Evolutionary conservation across 1,140 invertebrate species (phyloP), one percentile per base, ranked within the genome.

Genomic region (Drosophila rufa): DNA sequence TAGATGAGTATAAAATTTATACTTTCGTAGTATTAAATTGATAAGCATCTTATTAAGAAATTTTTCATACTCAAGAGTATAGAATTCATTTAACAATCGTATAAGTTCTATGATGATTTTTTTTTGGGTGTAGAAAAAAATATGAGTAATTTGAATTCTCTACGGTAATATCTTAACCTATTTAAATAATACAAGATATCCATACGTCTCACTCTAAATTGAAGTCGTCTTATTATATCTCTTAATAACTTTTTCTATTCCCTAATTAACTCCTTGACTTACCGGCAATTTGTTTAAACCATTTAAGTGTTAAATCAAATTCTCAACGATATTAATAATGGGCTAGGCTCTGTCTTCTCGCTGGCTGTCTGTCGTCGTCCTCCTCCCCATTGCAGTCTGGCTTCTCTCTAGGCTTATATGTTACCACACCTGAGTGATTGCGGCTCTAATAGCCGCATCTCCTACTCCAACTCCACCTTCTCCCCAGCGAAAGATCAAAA

Each of bases 371-470:
- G 6, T 3, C 38, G 22, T 51, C 8, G 15, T 22, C 19, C n/a
- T 7, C 38, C 33, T 19, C 9, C 33, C 50, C 15, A 30, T 14
- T 22, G 3, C 14, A 58, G 69, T 70, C 68, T 73, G 70, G 68
- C 70, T 73, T 71, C 69, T 51, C 68, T 68, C 36, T 30, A 15
- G 17, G 48, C 47, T 46, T 61, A 22, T 62, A 60, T 38, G 25
- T 19, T 40, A 56, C 75, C 83, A 75, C 83, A 87, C 83, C 84
- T 87, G 83, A 87, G 77, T 80, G 84, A 80, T 68, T 77, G 82
- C 56, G 40, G 65, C 48, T 76, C 73, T 89, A 89, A 87, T 87
- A 78, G 80, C 80, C 83, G 83, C 82, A 87, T 87, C 80, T 87
- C 71, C 83, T 60, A 15, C 73, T 57, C 25, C 74, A 12, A 33